Base-by-base conservation (phyloP, 1,140 invertebrate species). In the Neodiprion lecontei region DNA sequence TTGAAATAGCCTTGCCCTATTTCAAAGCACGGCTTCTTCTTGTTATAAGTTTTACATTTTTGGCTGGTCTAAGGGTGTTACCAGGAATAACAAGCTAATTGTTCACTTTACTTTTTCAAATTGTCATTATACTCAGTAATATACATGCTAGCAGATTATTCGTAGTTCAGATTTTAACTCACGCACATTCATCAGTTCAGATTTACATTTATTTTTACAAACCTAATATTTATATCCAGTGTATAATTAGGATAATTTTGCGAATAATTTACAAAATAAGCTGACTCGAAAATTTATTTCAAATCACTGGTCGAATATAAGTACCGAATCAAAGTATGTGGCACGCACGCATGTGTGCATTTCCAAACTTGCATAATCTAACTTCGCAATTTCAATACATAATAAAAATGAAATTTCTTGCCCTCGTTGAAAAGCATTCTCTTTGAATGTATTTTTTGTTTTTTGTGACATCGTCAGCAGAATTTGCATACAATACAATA, bases 271-370 rank as follows among this genome's bases (percentile, higher is more conserved):
- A 61, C 53, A 61, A 17, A 0, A 8, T 61, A 61, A 61, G 53
- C 53, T 61, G 53, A 61, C 53, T 61, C 5, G 53, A 14, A 61
- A 61, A 61, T 17, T 61, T 61, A 17, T 61, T 21, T 61, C 53
- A 61, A 61, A 61, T 61, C 53, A 61, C 53, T 8, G 53, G 53
- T 61, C 11, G 53, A 61, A 61, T 61, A 61, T 61, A 61, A 61
- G 11, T 61, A 61, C 53, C 53, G 53, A 12, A 61, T 61, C 5
- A 61, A 61, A 61, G 53, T 9, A 61, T 61, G 53, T 61, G 8
- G 9, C 53, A 17, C 11, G 9, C 11, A 17, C n/a, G 5, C 1
- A 12, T 14, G 53, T 4, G n/a, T 61, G 53, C n/a, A 9, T 61
- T 61, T 61, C 53, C 28, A 61, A 61, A 61, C 53, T 61, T 61